Evolutionary conservation across 1,140 invertebrate genomes (phyloP), one percentile per base, ranked within the genome.

Genomic region (Diorhabda elongata): DNA sequence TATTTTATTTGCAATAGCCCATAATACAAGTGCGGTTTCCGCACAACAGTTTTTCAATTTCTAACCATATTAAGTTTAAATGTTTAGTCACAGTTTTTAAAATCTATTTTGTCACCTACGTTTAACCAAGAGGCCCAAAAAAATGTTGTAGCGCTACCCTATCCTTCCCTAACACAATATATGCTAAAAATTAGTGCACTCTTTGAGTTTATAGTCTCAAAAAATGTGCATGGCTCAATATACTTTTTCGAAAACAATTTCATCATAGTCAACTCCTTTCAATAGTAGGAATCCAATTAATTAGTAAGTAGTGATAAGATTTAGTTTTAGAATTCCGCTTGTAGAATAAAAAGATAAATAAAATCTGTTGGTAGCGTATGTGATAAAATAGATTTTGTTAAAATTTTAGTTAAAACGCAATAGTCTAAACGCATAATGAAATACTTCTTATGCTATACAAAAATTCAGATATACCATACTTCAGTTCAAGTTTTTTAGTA

Each of bases 371-470:
- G 67, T 9, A 52, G 56, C 60, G 69, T 67, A 57, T 66, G 67
- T 58, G 58, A 65, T 67, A 72, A 71, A 65, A 65, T 64, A 66
- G 67, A 64, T 60, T 73, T 44, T 8, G 41, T 76, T 75, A 72
- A 72, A 74, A 66, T 69, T 73, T 76, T 43, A 68, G 71, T 77
- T 76, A 76, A 77, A 77, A 68, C 68, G 74, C 78, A 80, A 80
- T 81, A 81, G 79, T 77, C 79, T 73, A 78, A 81, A 81, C 79
- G 79, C 74, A 77, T 76, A 73, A 71, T 58, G 71, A 45, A 52
- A 61, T 11, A 58, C 61, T 66, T 71, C 68, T 73, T 74, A 73
- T 76, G 73, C 77, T 77, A 80, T 72, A 79, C 78, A 81, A 81
- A 78, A 78, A 64, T 75, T 76, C 72, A 69, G 77, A 75, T 78